These are phyloP conservation scores for Apodemia mormo DNA, from an alignment of 2,888 invertebrate species.

Conservation along the genomic window DNA sequence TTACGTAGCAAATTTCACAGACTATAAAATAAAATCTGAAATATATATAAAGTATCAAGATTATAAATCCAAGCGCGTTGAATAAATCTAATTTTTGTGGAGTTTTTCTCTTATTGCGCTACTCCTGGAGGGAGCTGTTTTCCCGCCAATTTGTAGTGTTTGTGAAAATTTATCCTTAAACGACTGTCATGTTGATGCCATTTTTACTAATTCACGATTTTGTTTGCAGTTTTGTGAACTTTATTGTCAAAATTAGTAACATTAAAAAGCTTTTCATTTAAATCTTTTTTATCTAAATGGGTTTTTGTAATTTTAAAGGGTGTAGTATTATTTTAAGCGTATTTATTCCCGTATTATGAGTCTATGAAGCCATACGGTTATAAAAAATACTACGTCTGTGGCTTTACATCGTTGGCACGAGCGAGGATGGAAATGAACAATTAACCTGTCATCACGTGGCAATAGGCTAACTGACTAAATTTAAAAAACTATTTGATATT, in stretches of 20 bases:
- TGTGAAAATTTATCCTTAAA: conserved; percentile 69
- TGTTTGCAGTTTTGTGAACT: conserved; percentile 17
- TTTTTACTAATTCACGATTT: conserved; percentile 26
- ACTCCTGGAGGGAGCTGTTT: conserved; percentile 57
- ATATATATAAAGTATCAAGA: conserved; percentile 57
- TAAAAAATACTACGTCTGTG: too few species aligned
- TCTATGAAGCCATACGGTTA: too few species aligned
- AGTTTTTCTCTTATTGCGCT: conserved; percentile 74
- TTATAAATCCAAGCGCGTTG: conserved; percentile 38
- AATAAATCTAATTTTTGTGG: conserved; percentile 78
- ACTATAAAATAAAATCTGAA: not conserved
- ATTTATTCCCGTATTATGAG: too few species aligned
- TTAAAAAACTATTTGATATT: too few species aligned
- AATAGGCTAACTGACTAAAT: too few species aligned
- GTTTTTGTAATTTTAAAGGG: too few species aligned
- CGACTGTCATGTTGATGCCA: conserved; percentile 51
- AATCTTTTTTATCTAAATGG: too few species aligned
- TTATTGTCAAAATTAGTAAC: not conserved
- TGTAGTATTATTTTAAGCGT: too few species aligned
- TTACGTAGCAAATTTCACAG: not conserved
- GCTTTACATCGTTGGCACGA: too few species aligned
- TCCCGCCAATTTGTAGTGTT: conserved; percentile 76
- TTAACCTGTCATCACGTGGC: too few species aligned
- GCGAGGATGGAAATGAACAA: too few species aligned
- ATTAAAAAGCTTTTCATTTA: conserved; percentile 3